These are phyloP conservation scores for Fulmarus glacialis DNA, from an alignment of 2,113 vertebrate genomes.

Conservation along the genomic window DNA sequence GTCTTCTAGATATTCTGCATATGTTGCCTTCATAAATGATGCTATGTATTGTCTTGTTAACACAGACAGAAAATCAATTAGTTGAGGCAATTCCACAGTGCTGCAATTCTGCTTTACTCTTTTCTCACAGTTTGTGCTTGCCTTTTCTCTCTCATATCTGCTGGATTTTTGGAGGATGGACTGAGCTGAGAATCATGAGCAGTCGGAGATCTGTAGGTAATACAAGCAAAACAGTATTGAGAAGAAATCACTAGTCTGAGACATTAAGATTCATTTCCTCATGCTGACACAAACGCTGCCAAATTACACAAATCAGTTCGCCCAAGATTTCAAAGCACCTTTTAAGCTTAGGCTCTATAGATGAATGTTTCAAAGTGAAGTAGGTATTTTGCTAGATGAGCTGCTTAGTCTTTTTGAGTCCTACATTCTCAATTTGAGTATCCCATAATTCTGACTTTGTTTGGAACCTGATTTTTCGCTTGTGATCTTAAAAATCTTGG, in stretches of 20 bases:
- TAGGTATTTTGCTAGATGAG: neutral
- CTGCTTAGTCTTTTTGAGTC: neutral
- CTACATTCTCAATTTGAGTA: neutral
- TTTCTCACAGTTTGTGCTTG: neutral
- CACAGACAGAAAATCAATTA: neutral
- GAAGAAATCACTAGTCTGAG: neutral
- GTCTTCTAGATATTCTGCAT: neutral
- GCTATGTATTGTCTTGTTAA: neutral
- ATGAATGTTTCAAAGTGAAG: neutral
- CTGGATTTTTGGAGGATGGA: neutral
- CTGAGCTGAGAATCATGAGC: neutral
- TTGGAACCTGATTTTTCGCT: neutral
- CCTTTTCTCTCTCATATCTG: neutral
- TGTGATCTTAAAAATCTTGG: neutral
- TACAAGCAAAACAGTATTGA: neutral
- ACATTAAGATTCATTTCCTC: neutral
- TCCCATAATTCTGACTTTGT: neutral
- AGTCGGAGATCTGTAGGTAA: neutral
- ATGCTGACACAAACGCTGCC: fast-evolving
- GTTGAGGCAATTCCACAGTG: neutral
- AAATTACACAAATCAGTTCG: neutral
- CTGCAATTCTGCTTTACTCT: neutral
- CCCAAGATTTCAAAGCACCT: neutral
- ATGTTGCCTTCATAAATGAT: neutral
- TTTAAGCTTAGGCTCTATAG: neutral